These are phyloP conservation scores for Paraescarpia echinospica DNA, from an alignment of 1,140 invertebrate genomes.

Conservation along the genomic window DNA sequence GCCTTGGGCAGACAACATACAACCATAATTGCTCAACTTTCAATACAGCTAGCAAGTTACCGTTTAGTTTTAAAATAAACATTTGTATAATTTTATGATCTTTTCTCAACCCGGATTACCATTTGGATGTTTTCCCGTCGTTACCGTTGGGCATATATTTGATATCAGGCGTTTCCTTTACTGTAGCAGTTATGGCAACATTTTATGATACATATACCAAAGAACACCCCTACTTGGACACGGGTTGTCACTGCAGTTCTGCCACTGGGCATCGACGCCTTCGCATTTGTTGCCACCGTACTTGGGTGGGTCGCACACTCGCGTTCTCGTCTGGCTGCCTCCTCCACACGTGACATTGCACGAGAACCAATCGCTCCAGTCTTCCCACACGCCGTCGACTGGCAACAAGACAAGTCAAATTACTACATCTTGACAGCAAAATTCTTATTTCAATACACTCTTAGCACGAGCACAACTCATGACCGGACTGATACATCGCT, in stretches of 20 bases:
- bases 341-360: slow-evolving; percentile 89
- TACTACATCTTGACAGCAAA: not conserved
- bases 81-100: no score
- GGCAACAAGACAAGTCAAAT: not conserved
- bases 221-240: slow-evolving; percentile 33
- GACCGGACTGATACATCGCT: not conserved
- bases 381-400: slow-evolving; percentile 47
- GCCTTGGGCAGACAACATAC: no score
- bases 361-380: slow-evolving; percentile 76
- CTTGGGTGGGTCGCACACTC: slow-evolving; percentile 42
- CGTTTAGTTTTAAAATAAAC: no score
- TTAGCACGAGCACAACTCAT: no score
- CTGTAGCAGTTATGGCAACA: not conserved
- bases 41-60: no score
- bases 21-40: no score
- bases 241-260: slow-evolving; percentile 23
- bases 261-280: slow-evolving; percentile 27
- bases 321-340: slow-evolving; percentile 72
- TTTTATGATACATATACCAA: not conserved
- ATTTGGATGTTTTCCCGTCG: no score
- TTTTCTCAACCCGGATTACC: no score
- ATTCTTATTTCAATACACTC: not conserved
- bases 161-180: not conserved
- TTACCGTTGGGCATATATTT: no score
- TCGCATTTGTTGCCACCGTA: slow-evolving; percentile 42